Conservation (phyloP, 2,888 invertebrate species). For the Meteorus cinctellus region DNA sequence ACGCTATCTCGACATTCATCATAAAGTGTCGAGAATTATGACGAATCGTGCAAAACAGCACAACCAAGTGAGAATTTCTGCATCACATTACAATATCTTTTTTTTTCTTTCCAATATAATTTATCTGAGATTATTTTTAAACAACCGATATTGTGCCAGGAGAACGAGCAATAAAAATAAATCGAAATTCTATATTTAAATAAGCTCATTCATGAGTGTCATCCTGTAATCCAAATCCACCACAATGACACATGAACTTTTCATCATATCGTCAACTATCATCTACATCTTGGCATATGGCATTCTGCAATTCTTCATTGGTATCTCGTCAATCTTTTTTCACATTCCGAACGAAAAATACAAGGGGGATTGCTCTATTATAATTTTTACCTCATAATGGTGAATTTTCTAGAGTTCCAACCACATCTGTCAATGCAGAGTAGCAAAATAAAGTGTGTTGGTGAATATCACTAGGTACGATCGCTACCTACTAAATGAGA, state of each 20-base stretch:
- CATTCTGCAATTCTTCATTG: not conserved
- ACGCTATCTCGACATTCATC: too few species aligned
- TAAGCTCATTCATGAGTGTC: too few species aligned
- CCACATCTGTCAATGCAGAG: slow-evolving; percentile 39
- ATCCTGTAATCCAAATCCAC: not conserved
- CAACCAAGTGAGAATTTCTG: too few species aligned
- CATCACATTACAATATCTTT: too few species aligned
- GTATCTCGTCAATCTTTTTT: not conserved
- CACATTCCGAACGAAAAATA: not conserved
- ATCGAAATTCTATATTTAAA: too few species aligned
- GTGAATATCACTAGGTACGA: slow-evolving; percentile 31
- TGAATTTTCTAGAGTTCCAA: slow-evolving; percentile 10
- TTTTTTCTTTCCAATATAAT: too few species aligned
- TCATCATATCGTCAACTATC: not conserved
- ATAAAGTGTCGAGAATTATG: too few species aligned
- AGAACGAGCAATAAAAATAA: too few species aligned
- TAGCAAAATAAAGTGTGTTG: slow-evolving; percentile 33
- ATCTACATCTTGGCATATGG: not conserved
- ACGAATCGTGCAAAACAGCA: too few species aligned
- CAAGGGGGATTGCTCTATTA: not conserved
- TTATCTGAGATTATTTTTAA: too few species aligned
- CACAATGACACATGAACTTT: not conserved
- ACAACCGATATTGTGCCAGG: too few species aligned
- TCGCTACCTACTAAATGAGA: slow-evolving; percentile 21
- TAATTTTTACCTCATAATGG: not conserved